Percentiles rank a stretch among this genome's conserved stretches.
Conservation (phyloP, 1,140 invertebrate species). For the Aricia agestis region DNA sequence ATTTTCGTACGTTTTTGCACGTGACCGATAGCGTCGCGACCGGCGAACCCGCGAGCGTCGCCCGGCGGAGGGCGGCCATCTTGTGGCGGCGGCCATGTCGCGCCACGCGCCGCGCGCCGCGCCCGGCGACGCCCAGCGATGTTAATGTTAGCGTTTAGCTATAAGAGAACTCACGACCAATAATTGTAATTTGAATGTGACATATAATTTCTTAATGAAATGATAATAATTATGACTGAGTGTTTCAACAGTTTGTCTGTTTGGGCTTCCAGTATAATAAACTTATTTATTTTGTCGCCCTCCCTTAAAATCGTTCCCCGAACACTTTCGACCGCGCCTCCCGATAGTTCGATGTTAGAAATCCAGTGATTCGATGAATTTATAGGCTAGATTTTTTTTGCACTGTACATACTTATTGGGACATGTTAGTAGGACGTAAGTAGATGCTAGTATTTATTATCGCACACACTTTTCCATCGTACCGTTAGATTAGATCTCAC, state of each 20-base stretch:
- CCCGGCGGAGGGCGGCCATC: slow-evolving; percentile 45
- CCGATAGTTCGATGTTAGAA: slow-evolving; percentile 17
- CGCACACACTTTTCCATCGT: slow-evolving; percentile 30
- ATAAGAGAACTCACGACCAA: slow-evolving; percentile 72
- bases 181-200: slow-evolving; percentile 72
- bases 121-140: slow-evolving; percentile 44
- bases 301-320: slow-evolving; percentile 29
- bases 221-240: slow-evolving; percentile 71
- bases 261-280: slow-evolving; percentile 71
- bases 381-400: slow-evolving; percentile 50
- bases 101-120: slow-evolving; percentile 45
- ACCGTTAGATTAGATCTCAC: slow-evolving; percentile 15
- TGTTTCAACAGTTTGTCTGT: slow-evolving; percentile 70
- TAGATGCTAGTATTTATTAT: slow-evolving; percentile 64
- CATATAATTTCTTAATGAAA: slow-evolving; percentile 71
- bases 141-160: slow-evolving; percentile 62
- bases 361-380: slow-evolving; percentile 53
- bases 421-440: slow-evolving; percentile 47
- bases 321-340: slow-evolving; percentile 22
- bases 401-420: slow-evolving; percentile 61
- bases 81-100: slow-evolving; percentile 36
- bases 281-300: slow-evolving; percentile 54
- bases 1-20: slow-evolving; percentile 76
- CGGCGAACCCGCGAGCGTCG: slow-evolving; percentile 41
- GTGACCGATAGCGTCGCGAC: slow-evolving; percentile 54